These are phyloP conservation scores for Nycticebus coucang DNA, from an alignment of 2,113 vertebrate species.

Conservation along the genomic window DNA sequence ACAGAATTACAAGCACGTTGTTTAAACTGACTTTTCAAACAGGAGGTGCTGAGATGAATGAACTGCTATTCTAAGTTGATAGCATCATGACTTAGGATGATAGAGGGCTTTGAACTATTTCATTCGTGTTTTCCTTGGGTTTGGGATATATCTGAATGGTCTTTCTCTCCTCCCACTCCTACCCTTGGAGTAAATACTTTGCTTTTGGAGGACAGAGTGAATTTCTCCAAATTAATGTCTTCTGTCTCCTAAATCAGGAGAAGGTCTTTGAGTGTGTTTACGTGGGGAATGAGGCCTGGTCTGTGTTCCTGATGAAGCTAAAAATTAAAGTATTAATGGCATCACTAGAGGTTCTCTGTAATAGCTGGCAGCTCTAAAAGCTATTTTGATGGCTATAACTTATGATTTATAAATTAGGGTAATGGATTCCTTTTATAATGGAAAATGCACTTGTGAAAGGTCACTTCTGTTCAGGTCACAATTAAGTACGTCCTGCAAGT, in stretches of 20 bases:
- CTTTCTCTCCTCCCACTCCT: not conserved
- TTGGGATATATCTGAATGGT: not conserved
- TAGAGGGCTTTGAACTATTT: not conserved
- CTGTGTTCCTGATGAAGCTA: not conserved
- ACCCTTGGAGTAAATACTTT: no score
- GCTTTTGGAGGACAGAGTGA: not conserved
- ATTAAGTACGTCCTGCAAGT: not conserved
- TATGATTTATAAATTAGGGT: conserved; percentile 59
- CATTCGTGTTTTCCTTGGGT: not conserved
- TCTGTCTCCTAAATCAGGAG: not conserved
- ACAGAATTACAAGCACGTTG: not conserved
- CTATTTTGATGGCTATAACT: conserved; percentile 44
- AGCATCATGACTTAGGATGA: not conserved
- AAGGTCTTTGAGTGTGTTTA: not conserved
- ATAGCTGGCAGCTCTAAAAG: conserved; percentile 51
- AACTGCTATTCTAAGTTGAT: not conserved
- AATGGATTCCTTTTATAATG: conserved; percentile 47
- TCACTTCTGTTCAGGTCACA: not conserved
- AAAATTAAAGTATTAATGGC: not conserved
- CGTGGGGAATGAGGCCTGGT: not conserved
- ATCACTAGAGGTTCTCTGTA: not conserved
- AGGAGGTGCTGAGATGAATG: not conserved
- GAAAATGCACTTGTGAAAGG: conserved; percentile 2
- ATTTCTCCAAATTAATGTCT: not conserved
- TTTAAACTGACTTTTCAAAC: not conserved